Percentiles rank a stretch among this genome's conserved stretches.
These are phyloP conservation scores for Coelopa frigida DNA, from an alignment of 1,140 invertebrate species.

Conservation along the genomic window DNA sequence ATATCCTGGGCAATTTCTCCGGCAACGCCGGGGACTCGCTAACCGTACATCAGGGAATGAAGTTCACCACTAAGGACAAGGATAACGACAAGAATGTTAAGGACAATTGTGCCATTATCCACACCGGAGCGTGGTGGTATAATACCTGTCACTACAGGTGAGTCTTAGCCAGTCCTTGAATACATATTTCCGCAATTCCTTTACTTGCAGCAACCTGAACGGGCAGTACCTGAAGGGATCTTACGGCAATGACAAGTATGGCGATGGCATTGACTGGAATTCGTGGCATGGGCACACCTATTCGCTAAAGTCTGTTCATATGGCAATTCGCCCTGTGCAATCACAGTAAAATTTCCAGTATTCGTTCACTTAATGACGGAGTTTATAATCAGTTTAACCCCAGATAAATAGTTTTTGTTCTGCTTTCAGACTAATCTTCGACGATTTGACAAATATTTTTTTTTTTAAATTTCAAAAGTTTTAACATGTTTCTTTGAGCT, in stretches of 20 bases:
- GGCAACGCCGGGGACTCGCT: constrained; percentile 61
- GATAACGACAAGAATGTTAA: constrained; percentile 59
- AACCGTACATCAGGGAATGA: constrained; percentile 56
- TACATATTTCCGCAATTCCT: background rate
- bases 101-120: constrained; percentile 57
- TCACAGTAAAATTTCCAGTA: too few relatives aligned
- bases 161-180: background rate
- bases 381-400: too few relatives aligned
- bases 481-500: too few relatives aligned
- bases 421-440: too few relatives aligned
- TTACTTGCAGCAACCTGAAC: constrained; percentile 15
- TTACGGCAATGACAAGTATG: background rate
- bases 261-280: constrained; percentile 16
- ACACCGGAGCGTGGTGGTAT: constrained; percentile 59
- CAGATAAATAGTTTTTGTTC: too few relatives aligned
- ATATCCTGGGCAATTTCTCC: constrained; percentile 53
- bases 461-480: too few relatives aligned
- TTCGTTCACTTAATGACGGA: too few relatives aligned
- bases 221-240: constrained; percentile 2
- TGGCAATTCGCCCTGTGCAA: constrained; percentile 18
- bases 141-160: constrained; percentile 37
- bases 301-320: constrained; percentile 14
- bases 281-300: constrained; percentile 19
- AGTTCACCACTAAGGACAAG: constrained; percentile 60
- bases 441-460: too few relatives aligned